Evolutionary conservation across 2,797 vertebrate genomes (phyloP).

Genomic region (Pangasius krempfi): DNA sequence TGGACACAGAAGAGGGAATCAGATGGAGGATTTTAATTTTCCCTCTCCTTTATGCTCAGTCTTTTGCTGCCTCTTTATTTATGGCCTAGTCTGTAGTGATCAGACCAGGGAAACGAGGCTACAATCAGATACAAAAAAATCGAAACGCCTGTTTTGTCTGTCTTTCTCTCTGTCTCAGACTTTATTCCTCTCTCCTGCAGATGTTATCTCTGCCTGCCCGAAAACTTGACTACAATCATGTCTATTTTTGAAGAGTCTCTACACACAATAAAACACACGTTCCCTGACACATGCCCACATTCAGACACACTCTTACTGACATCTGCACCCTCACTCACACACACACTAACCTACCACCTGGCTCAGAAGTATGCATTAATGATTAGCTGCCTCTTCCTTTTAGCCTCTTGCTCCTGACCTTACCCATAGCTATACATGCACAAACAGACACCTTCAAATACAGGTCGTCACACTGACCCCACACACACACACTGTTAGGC

Average conservation of each 20-base stretch:
- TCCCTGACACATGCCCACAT: constrained; percentile 17
- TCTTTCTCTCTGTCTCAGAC: constrained; percentile 6
- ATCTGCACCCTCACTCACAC: not conserved
- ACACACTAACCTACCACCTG: not conserved
- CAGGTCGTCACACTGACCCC: not conserved
- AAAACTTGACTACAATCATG: constrained; percentile 29
- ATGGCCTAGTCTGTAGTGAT: constrained; percentile 3
- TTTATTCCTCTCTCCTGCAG: not conserved
- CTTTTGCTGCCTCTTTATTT: not conserved
- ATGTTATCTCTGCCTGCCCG: constrained; percentile 39
- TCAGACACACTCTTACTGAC: constrained; percentile 18
- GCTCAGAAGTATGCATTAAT: not conserved
- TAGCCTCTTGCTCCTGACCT: constrained; percentile 41
- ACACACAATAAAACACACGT: not conserved
- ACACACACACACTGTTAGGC: constrained; percentile 8
- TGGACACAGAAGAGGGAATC: constrained; percentile 18
- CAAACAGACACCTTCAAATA: constrained; percentile 18
- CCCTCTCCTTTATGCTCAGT: not conserved
- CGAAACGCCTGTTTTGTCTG: not conserved
- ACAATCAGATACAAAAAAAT: not conserved
- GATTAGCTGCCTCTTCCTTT: constrained; percentile 57
- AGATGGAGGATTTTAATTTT: constrained; percentile 1
- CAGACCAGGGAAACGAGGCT: not conserved
- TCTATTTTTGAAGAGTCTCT: constrained; percentile 17
- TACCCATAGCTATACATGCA: constrained; percentile 34